Evolutionary conservation across 2,888 invertebrate genomes (phyloP), one percentile per base, ranked within the genome.

Genomic region (Cerceris ruficornis): DNA sequence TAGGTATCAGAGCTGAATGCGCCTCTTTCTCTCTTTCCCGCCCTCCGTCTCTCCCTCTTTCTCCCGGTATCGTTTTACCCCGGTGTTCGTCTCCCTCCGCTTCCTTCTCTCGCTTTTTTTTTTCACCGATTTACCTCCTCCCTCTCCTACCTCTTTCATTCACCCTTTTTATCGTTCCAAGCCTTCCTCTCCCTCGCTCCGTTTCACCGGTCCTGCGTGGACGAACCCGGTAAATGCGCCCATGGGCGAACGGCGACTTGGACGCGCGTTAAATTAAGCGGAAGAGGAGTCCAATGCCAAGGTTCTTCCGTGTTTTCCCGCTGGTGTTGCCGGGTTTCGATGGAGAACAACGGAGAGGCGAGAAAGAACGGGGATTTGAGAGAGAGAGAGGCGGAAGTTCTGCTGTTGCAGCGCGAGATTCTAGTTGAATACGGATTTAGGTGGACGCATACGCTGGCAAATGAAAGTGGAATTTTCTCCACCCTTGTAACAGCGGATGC

Each of bases 251-350:
- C 42, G 57, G 54, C 43, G 39, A 17, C 55, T 43, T 72, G 78
- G 72, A 81, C 76, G 78, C 77, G 78, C 68, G 79, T 80, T 79
- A 85, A 86, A 84, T 84, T 78, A 83, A 77, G 77, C 85, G 83
- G 82, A 86, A 86, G 83, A 64, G 67, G 60, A 81, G 82, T 73
- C 83, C 87, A 88, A 83, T 88, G 88, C 88, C 88, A 88, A 88
- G 88, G 87, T 87, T 85, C 84, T 80, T 84, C 79, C 78, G 74
- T 74, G 80, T 78, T 75, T 64, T 60, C 43, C 43, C 13, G 11
- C 7, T 13, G n/a, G 11, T 41, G 52, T 14, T 65, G 11, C 13
- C 8, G 39, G 39, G 8, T 7, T 57, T 6, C 57, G 41, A 49
- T 55, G 8, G 28, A n/a, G 42, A 58, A 64, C 58, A 58, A 55